Conservation (phyloP, 2,113 vertebrate species). For the Gallinago media region DNA sequence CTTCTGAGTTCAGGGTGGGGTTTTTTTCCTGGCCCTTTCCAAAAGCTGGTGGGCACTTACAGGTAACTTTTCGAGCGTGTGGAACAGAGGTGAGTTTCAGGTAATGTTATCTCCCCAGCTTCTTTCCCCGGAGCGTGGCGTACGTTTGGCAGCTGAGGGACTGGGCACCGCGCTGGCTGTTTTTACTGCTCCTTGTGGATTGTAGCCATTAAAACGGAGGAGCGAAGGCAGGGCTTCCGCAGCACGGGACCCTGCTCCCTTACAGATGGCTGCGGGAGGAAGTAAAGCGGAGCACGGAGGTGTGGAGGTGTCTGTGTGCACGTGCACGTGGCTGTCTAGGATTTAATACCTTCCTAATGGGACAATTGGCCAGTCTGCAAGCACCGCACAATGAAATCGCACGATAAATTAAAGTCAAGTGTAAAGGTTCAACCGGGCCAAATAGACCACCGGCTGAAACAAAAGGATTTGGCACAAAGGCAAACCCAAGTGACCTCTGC, state of each 20-base stretch:
- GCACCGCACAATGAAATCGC: conserved; percentile 15
- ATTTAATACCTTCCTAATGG: not conserved
- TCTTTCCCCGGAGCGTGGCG: not conserved
- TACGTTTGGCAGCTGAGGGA: conserved; percentile 45
- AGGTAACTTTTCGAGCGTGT: not conserved
- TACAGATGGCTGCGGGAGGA: conserved; percentile 51
- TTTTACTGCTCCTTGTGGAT: conserved; percentile 54
- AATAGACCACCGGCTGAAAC: conserved; percentile 35
- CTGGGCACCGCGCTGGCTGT: not conserved
- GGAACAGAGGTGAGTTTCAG: conserved; percentile 9
- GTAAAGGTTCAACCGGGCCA: conserved; percentile 11
- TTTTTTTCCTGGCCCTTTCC: not conserved
- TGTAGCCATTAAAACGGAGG: conserved; percentile 35
- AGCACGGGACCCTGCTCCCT: not conserved
- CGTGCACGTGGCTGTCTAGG: not conserved
- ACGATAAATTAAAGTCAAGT: conserved; percentile 24
- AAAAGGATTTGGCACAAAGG: conserved; percentile 48
- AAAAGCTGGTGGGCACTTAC: not conserved
- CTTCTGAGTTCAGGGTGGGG: conserved; percentile 6
- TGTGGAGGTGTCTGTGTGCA: not conserved
- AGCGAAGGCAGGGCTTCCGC: conserved; percentile 34
- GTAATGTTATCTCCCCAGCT: conserved; percentile 9
- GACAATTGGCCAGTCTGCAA: conserved; percentile 12
- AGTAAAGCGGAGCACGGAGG: not conserved
- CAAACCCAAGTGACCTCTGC: conserved; percentile 29